These are phyloP conservation scores for Sinohyriopsis cumingii DNA, from an alignment of 2,888 invertebrate species.

Conservation along the genomic window DNA sequence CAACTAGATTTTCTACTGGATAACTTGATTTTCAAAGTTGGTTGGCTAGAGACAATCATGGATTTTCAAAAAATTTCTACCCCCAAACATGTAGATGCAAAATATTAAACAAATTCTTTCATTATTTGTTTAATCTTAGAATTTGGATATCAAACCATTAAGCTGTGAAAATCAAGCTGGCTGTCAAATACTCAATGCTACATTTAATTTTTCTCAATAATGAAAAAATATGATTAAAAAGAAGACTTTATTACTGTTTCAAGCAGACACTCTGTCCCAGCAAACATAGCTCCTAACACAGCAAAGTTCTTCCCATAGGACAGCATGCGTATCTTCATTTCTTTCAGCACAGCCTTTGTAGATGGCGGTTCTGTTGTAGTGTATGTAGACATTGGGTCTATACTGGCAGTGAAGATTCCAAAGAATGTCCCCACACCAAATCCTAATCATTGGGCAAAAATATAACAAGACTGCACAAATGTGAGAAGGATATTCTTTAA, in stretches of 20 bases:
- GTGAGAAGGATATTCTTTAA: too few relatives aligned
- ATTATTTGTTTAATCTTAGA: too few relatives aligned
- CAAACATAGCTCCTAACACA: constrained; percentile 93
- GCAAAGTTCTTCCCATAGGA: constrained; percentile 99
- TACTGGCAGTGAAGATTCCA: constrained; percentile 95
- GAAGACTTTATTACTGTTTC: constrained; percentile 81
- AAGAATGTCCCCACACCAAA: constrained; percentile 95
- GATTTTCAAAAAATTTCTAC: too few relatives aligned
- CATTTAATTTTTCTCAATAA: background rate
- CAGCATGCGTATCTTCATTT: constrained; percentile 92
- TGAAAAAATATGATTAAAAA: background rate
- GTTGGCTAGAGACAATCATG: too few relatives aligned
- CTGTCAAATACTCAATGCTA: background rate
- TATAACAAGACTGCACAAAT: background rate
- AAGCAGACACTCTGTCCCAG: constrained; percentile 94
- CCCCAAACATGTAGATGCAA: too few relatives aligned
- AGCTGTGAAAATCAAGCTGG: background rate
- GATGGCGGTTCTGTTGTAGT: constrained; percentile 82
- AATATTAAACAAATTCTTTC: too few relatives aligned
- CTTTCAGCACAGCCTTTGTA: constrained; percentile 88
- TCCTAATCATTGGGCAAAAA: constrained; percentile 76
- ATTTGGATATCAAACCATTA: too few relatives aligned
- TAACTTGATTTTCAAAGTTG: too few relatives aligned
- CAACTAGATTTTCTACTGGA: too few relatives aligned
- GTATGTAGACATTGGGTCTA: constrained; percentile 85